Evolutionary conservation across 2,797 vertebrate genomes (phyloP), one percentile per base, ranked within the genome.

Genomic region (Rhynchotus rufescens): DNA sequence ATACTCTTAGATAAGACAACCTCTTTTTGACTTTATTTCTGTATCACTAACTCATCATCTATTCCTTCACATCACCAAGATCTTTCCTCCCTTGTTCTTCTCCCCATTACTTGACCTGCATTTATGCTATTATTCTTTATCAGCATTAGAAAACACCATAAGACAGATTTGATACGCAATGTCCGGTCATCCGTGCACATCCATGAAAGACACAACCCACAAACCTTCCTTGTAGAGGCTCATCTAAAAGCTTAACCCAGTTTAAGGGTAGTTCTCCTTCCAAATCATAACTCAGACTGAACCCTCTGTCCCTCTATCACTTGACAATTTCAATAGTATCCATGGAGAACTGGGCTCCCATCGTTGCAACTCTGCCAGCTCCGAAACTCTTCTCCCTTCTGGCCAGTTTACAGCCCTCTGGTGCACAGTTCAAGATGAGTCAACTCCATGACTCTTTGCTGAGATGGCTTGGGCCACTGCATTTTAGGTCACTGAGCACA

Each of bases 401-500:
- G 40, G 49, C 45, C 78, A 80, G 82, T 88, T 91, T 56, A 61
- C 42, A 88, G 73, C 45, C 61, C 65, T 80, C 65, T 38, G 86
- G 89, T 86, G 78, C 51, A 38, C 5, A 15, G 34, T 26, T 9
- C 14, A 77, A 84, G 57, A 60, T n/a, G 80, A 94, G 30, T 56
- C 3, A 68, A 68, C 59, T 81, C 20, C 34, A 69, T 16, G 2
- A 69, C 17, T 84, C 81, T 77, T 82, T 7, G 15, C 61, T 82
- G 79, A 86, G 36, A 74, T 82, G 72, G 84, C 78, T 93, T 80
- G 72, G 84, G 62, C 80, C 6, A 14, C 52, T 68, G 54, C 73
- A 54, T 86, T 96, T 88, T 66, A 84, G 86, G 91, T 93, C 92
- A 90, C 54, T 69, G 66, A 91, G 88, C 84, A 84, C 38, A 82